Percentiles rank a stretch among this genome's conserved stretches.
phyloP scores from a whole-genome alignment of 2,113 vertebrate species.

The Psittacara wagleri region DNA sequence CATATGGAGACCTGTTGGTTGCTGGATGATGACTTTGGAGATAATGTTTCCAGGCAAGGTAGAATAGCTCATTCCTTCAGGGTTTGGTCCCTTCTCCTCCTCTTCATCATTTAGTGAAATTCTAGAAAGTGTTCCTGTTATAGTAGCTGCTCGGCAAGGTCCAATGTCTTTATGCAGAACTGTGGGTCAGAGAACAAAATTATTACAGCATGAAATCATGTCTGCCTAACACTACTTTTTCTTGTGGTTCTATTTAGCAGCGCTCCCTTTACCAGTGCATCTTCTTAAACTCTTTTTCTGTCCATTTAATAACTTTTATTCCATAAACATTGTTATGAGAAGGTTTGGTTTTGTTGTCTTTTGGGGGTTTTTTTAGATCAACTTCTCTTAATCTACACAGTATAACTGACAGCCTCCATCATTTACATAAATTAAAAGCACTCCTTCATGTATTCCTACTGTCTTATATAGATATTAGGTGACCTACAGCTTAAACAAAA shows the following conservation, averaged over 20 bases:
- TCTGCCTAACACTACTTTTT: background rate
- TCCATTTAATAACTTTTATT: background rate
- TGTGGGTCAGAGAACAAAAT: constrained; percentile 69
- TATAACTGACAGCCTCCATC: background rate
- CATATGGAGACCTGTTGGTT: constrained; percentile 92
- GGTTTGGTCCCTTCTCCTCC: constrained; percentile 87
- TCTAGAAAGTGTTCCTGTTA: constrained; percentile 95
- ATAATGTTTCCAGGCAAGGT: constrained; percentile 97
- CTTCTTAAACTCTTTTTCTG: background rate
- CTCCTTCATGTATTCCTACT: background rate
- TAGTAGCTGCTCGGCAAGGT: constrained; percentile 93
- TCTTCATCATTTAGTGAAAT: constrained; percentile 97
- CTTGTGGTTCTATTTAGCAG: background rate
- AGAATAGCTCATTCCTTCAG: constrained; percentile 94
- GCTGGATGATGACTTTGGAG: constrained; percentile 98
- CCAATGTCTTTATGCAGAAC: constrained; percentile 98
- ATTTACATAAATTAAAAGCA: background rate
- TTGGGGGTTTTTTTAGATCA: background rate
- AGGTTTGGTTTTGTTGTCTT: background rate
- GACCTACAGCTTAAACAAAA: background rate
- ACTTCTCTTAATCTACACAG: background rate
- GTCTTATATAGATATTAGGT: background rate
- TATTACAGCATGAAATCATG: background rate
- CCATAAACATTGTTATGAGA: background rate
- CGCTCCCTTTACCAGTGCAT: background rate